Percentiles rank a stretch among this genome's conserved stretches.
phyloP scores from a whole-genome alignment of 2,888 invertebrate genomes.

The Drosophila pegasa region DNA sequence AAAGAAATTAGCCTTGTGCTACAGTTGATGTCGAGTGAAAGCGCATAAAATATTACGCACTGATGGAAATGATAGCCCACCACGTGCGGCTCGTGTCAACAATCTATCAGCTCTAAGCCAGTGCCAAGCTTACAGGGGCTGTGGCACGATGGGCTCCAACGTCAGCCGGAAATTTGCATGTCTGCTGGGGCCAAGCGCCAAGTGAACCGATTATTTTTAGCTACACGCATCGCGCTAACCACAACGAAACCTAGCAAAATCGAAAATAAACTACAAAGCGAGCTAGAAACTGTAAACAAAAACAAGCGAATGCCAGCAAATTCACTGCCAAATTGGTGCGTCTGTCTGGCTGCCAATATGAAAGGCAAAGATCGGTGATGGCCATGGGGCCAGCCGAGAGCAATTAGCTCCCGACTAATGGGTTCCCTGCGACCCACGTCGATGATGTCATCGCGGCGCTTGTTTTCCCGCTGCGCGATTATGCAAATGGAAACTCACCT shows the following conservation, averaged over 20 bases:
- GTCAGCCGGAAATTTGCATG: slow-evolving; percentile 65
- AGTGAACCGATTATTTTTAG: slow-evolving; percentile 56
- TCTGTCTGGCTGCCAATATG: slow-evolving; percentile 12
- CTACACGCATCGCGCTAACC: slow-evolving; percentile 34
- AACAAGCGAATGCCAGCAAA: slow-evolving; percentile 38
- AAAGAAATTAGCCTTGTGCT: slow-evolving; percentile 51
- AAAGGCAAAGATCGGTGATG: slow-evolving; percentile 25
- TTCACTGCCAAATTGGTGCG: slow-evolving; percentile 24
- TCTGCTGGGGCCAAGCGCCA: slow-evolving; percentile 39
- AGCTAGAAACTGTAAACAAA: slow-evolving; percentile 63
- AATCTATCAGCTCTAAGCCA: slow-evolving; percentile 45
- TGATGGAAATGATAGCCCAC: slow-evolving; percentile 31
- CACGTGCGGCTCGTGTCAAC: slow-evolving; percentile 48
- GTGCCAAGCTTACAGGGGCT: too few species aligned
- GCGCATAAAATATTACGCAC: slow-evolving; percentile 66
- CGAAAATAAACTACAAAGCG: slow-evolving; percentile 40
- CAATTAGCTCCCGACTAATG: slow-evolving; percentile 19
- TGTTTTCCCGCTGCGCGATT: neutral
- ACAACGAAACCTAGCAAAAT: slow-evolving; percentile 26
- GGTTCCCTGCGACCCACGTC: slow-evolving; percentile 20
- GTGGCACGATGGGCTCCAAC: slow-evolving; percentile 15
- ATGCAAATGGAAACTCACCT: slow-evolving; percentile 83
- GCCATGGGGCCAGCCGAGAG: slow-evolving; percentile 30
- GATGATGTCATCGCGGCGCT: slow-evolving; percentile 33
- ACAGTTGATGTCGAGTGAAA: slow-evolving; percentile 55